Base-by-base conservation (phyloP, 2,797 vertebrate genomes). In the Peromyscus melanophrys region DNA sequence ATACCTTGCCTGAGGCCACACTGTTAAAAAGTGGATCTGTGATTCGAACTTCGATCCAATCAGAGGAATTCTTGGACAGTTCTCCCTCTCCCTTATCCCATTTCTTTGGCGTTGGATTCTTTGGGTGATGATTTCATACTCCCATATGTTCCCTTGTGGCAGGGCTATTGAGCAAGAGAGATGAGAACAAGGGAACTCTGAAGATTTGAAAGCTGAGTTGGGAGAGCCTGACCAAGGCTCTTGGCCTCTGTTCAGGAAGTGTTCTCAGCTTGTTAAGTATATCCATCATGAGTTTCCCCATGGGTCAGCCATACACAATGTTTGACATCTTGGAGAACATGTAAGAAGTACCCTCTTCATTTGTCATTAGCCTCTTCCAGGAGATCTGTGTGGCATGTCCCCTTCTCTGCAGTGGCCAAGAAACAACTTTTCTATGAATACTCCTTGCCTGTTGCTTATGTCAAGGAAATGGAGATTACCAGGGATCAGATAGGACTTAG, bases 1-100 rank as follows among this genome's bases (percentile, higher is more conserved):
- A 12, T 88, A 75, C 82, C 55, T 94, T 84, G 13, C 76, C 29
- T 95, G 86, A 91, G 34, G 43, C 59, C 23, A 83, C 40, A 57
- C 6, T 91, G 61, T 29, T 93, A 77, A 63, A 87, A 84, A 87
- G 61, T 34, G 37, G 49, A 61, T 21, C 37, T 29, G 57, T 3
- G 19, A 65, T 43, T 59, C 43, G 57, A 92, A 81, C 61, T 52
- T 55, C 25, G 37, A 81, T 76, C 34, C 78, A 40, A 46, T 23
- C 23, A 29, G 43, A 69, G 11, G 91, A 75, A 27, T 67, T 92
- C 71, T 85, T 67, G 77, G 31, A 2, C 6, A 31, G 2, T 63
- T 76, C 16, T 55, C 75, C 73, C 43, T 4, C 67, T 75, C 67
- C 67, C 63, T 92, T 13, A 40, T 37, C n/a, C 3, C 19, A 43